Base-by-base conservation (phyloP, 2,113 vertebrate genomes). In the Crypturellus undulatus region DNA sequence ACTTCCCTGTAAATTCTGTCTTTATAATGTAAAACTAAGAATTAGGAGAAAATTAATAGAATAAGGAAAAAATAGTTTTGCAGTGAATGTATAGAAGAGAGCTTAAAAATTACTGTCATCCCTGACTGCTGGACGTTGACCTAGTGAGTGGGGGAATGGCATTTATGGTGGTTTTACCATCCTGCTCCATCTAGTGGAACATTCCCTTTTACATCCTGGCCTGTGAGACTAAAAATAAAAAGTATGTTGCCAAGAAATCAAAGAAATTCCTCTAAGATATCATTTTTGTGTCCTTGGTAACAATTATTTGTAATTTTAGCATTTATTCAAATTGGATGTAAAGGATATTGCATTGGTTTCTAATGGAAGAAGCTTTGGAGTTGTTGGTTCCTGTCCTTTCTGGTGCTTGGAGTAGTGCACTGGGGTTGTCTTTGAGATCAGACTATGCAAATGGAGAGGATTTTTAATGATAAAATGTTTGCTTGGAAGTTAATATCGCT, bases 121-220 rank as follows among this genome's bases (percentile, higher is more conserved):
- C 34, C 45, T 49, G 42, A 26, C 77, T 68, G 47, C 26, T 89
- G 77, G 79, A 42, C 47, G 32, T 12, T 36, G 73, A 86, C 26
- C 90, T 94, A 79, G 43, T 77, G 64, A 91, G 73, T 34, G 40
- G 56, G 32, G 80, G 38, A 62, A 5, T 93, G 95, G 81, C 89
- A 56, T 80, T 92, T 60, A 4, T 12, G 56, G 43, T 75, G 95
- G 88, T 90, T 96, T 76, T 95, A 70, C 93, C 10, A 0, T 93
- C 87, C 87, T 97, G 84, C 92, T 94, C 94, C 91, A 92, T 96
- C 90, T 96, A 96, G 89, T 94, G 90, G 90, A 95, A 93, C 72
- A 32, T 38, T 63, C 60, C 30, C 79, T 94, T 89, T 82, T 93
- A 54, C 76, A 81, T 69, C 71, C 1, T 34, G 42, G 60, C 15